Evolutionary conservation across 2,888 invertebrate genomes (phyloP), one percentile per base, ranked within the genome.

Genomic region (Luperina nickerlii): DNA sequence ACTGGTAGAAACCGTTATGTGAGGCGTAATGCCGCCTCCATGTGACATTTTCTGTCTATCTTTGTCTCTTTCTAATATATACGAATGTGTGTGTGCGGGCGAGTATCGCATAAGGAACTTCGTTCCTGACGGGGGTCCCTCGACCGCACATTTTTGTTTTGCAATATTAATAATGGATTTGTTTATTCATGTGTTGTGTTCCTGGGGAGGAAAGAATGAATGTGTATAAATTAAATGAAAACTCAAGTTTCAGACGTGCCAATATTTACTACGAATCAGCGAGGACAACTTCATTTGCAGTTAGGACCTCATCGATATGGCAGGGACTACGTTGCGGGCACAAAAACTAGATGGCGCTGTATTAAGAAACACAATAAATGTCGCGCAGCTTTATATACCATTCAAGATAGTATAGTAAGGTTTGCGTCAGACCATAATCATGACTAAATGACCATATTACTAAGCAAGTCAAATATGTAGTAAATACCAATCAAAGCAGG

Each of bases 341-440:
- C 42, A 0, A 92, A 90, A 83, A 89, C 87, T 48, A 90, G 91
- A 85, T 94, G 94, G 94, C 90, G 92, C 18, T 93, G 93, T 71
- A 76, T 87, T 15, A 92, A 89, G 77, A 90, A 88, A 70, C 85
- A 84, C 27, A 69, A 70, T 38, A 86, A 88, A 24, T 93, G 93
- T 48, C 78, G 71, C 7, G 92, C 91, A 2, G 82, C 89, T 15
- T 45, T 93, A 2, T 87, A 83, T 45, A 92, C 92, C 3, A 32
- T 88, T n/a, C 83, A 87, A 0, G 78, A 91, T 65, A 18, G n/a
- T 13, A 79, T 91, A 7, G 80, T 90, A 0, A 90, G 87, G 79
- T 78, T 48, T 48, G 51, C 38, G n/a, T 85, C 83, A 7, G 38
- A 76, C 3, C 89, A 90, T 77, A 86, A 86, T 45, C 83, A 86